phyloP scores from a whole-genome alignment of 92 coral and sea anemone genomes.

The Scolanthus callimorphus region DNA sequence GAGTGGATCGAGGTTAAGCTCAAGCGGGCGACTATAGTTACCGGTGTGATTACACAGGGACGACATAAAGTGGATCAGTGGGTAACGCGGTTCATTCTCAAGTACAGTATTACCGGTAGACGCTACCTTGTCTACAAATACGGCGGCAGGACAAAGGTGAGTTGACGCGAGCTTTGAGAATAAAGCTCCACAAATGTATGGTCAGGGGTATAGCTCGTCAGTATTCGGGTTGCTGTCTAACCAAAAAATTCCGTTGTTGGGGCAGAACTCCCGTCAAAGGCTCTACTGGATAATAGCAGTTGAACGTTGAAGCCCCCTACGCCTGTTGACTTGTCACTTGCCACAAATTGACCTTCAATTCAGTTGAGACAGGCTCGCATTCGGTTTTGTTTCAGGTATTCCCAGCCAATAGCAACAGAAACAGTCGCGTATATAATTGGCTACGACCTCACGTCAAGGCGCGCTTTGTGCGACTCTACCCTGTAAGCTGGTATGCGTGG shows the following conservation, averaged over 20 bases:
- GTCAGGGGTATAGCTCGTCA: too few relatives aligned
- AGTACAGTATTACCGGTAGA: conserved; percentile 47
- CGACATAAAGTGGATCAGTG: conserved; percentile 53
- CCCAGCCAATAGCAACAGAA: conserved; percentile 77
- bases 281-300: too few relatives aligned
- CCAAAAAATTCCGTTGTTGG: not conserved
- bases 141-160: conserved; percentile 63
- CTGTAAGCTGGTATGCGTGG: conserved; percentile 53
- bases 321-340: too few relatives aligned
- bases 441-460: conserved; percentile 56
- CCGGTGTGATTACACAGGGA: conserved; percentile 55
- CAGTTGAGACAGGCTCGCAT: too few relatives aligned
- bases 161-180: too few relatives aligned
- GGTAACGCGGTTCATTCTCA: conserved; percentile 46
- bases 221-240: too few relatives aligned
- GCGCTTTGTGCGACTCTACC: conserved; percentile 48
- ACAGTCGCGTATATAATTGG: conserved; percentile 57
- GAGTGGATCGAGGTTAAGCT: conserved; percentile 47
- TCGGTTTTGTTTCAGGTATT: conserved; percentile 38
- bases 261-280: too few relatives aligned
- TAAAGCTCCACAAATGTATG: too few relatives aligned
- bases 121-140: conserved; percentile 45
- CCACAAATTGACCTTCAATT: too few relatives aligned
- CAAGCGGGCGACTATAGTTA: conserved; percentile 19
- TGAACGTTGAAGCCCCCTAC: too few relatives aligned